Evolutionary conservation across 1,140 invertebrate genomes (phyloP), one percentile per base, ranked within the genome.

Genomic region (Apis cerana): DNA sequence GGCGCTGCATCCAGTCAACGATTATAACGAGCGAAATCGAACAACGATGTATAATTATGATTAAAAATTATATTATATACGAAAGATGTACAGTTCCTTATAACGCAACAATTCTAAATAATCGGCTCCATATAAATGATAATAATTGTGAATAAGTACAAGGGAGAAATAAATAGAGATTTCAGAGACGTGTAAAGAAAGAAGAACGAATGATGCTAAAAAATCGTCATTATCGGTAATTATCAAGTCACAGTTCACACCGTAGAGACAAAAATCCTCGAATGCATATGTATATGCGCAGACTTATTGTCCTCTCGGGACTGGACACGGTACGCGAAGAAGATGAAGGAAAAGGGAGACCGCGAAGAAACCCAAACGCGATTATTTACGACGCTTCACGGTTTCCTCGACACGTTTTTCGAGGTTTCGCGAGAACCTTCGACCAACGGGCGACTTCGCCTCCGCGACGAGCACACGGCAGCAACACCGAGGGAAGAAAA

Each of bases 341-440:
- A 69, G 13, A 71, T 19, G n/a, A n/a, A 27, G 23, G 11, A 4
- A 12, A n/a, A 12, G 5, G 19, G 11, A 21, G 58, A 62, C 27
- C 33, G 21, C n/a, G 43, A 58, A 59, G 50, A 77, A 72, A 23
- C 59, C 59, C 58, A 21, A 43, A 54, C 27, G 15, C 58, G 59
- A 72, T 75, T 75, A 75, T 75, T 74, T 80, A 80, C 70, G 69
- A 58, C 43, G 52, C 50, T 65, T 75, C 33, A 58, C 62, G 43
- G 71, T 81, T 81, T 81, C 43, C 71, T 27, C 71, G 71, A 21
- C 23, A 62, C 43, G 62, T 75, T 81, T 81, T 81, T 81, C 79
- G 61, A 58, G 71, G 71, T 75, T 75, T 52, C 68, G 23, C 77
- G 58, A 43, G 74, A 62, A 75, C 43, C 23, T 62, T 80, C 69